phyloP scores from a whole-genome alignment of 2,797 vertebrate species.

The Aselliscus stoliczkanus region DNA sequence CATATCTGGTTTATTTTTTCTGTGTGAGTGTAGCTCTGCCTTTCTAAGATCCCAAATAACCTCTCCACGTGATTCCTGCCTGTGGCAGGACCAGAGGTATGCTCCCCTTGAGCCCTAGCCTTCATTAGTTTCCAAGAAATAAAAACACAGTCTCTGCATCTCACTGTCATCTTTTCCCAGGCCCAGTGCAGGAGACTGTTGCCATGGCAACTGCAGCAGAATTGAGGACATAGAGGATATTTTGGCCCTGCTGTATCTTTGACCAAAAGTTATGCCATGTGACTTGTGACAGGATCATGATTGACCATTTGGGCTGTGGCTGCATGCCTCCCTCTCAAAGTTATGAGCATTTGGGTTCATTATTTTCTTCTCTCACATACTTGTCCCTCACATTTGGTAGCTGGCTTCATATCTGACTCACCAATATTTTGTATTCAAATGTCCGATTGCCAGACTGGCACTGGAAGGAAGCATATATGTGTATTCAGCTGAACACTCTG shows the following conservation, averaged over 20 bases:
- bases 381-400: neutral
- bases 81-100: neutral
- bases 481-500: rapidly evolving
- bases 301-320: neutral
- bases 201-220: conserved; percentile 42
- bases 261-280: neutral
- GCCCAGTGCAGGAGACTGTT: conserved; percentile 6
- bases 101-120: neutral
- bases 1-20: neutral
- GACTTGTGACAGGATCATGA: neutral
- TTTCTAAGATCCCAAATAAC: neutral
- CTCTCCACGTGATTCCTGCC: neutral
- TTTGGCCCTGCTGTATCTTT: conserved; percentile 35
- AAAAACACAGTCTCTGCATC: neutral
- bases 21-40: neutral
- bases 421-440: neutral
- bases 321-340: neutral
- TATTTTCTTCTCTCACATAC: neutral
- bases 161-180: neutral
- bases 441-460: neutral
- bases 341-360: neutral
- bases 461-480: neutral
- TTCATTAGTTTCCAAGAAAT: conserved; percentile 18
- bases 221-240: conserved; percentile 52
- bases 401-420: neutral